phyloP scores from a whole-genome alignment of 2,888 invertebrate genomes.

The Liposcelis brunnea region DNA sequence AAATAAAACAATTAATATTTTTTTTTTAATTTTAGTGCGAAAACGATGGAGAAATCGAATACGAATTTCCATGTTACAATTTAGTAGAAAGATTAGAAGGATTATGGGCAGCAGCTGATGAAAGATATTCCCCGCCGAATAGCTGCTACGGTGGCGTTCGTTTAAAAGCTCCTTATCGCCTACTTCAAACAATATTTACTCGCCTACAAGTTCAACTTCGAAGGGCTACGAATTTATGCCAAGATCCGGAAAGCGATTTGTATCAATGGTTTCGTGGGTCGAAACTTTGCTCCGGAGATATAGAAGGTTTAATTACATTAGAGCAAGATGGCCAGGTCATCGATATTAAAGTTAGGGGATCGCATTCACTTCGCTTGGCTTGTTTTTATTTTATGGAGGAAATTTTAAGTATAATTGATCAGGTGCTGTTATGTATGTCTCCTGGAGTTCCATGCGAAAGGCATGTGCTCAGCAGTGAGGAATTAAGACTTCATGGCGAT shows the following conservation, averaged over 20 bases:
- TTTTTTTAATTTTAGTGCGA: slow-evolving; percentile 42
- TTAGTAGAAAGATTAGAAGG: slow-evolving; percentile 45
- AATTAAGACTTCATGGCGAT: slow-evolving; percentile 30
- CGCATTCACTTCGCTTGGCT: slow-evolving; percentile 33
- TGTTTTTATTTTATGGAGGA: slow-evolving; percentile 55
- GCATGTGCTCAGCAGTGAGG: slow-evolving; percentile 43
- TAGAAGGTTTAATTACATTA: slow-evolving; percentile 49
- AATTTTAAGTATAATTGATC: slow-evolving; percentile 41
- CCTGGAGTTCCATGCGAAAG: slow-evolving; percentile 48
- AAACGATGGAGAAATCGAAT: slow-evolving; percentile 50
- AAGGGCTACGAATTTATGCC: slow-evolving; percentile 33
- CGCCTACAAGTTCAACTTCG: slow-evolving; percentile 44
- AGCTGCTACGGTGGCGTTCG: slow-evolving; percentile 46
- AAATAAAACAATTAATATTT: neutral
- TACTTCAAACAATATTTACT: slow-evolving; percentile 49
- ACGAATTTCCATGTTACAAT: slow-evolving; percentile 57
- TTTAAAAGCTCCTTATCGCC: slow-evolving; percentile 37
- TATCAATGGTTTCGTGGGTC: slow-evolving; percentile 57
- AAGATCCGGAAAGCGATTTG: slow-evolving; percentile 37
- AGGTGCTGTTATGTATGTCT: slow-evolving; percentile 42
- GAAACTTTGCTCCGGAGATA: slow-evolving; percentile 45
- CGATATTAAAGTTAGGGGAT: slow-evolving; percentile 49
- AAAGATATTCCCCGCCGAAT: slow-evolving; percentile 27
- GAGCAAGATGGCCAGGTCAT: slow-evolving; percentile 37
- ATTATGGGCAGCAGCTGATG: slow-evolving; percentile 44